phyloP scores from a whole-genome alignment of 1,140 invertebrate genomes.

The Drosophila azteca region DNA sequence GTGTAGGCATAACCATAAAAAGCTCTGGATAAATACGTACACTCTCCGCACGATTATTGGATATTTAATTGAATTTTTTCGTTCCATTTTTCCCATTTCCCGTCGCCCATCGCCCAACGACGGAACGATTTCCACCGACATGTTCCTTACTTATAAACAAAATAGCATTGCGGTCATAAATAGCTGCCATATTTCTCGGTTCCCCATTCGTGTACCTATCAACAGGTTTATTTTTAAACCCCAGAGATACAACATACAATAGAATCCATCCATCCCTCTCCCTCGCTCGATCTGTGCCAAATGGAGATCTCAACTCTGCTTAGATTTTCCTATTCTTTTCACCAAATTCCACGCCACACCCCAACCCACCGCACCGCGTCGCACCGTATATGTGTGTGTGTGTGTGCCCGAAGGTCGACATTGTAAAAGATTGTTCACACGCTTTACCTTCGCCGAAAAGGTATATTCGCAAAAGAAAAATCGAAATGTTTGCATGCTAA shows the following conservation, averaged over 20 bases:
- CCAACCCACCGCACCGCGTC: too few species aligned
- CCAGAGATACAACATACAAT: slow-evolving; percentile 38
- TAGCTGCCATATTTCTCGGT: slow-evolving; percentile 38
- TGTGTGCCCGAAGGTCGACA: slow-evolving; percentile 32
- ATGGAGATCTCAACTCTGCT: slow-evolving; percentile 13
- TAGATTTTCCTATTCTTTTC: background rate
- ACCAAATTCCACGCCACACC: too few species aligned
- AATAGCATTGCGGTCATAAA: slow-evolving; percentile 19
- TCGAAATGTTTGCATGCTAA: slow-evolving; percentile 8
- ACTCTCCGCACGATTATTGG: slow-evolving; percentile 20
- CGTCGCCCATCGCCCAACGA: too few species aligned
- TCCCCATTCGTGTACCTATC: slow-evolving; percentile 39
- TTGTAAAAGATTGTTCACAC: slow-evolving; percentile 39
- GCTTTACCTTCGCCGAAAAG: slow-evolving; percentile 40
- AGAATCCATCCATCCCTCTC: slow-evolving; percentile 17
- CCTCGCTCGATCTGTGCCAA: slow-evolving; percentile 6
- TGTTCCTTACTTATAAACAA: slow-evolving; percentile 16
- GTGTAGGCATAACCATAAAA: slow-evolving; percentile 1
- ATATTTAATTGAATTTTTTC: slow-evolving; percentile 24
- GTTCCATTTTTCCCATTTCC: background rate
- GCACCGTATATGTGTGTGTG: slow-evolving; percentile 2
- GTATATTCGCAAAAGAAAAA: slow-evolving; percentile 22
- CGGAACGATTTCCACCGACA: too few species aligned
- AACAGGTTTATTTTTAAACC: slow-evolving; percentile 52
- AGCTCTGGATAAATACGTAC: slow-evolving; percentile 29